These are phyloP conservation scores for Lydus trimaculatus DNA, from an alignment of 2,888 invertebrate species.

Conservation along the genomic window DNA sequence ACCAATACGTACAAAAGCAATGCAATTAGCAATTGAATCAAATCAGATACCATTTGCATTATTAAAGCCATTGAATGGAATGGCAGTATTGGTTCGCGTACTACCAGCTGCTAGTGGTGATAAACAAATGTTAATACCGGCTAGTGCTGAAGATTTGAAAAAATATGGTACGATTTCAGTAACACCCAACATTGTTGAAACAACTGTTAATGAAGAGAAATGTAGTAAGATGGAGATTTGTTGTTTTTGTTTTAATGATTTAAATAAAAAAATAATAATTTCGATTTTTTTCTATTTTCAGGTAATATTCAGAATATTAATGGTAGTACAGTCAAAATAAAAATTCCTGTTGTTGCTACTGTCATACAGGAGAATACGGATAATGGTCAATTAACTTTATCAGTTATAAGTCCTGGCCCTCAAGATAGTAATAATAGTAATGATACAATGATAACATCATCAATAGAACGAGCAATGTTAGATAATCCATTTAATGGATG, in stretches of 20 bases:
- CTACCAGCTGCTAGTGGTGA: slow-evolving; percentile 63
- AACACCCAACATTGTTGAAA: slow-evolving; percentile 39
- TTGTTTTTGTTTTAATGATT: not conserved
- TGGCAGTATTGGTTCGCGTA: slow-evolving; percentile 74
- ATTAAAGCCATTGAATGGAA: slow-evolving; percentile 70
- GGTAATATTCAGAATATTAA: slow-evolving; percentile 33
- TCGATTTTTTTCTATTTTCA: slow-evolving; percentile 17
- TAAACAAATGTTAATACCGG: slow-evolving; percentile 74
- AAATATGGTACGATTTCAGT: slow-evolving; percentile 69
- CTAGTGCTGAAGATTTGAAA: slow-evolving; percentile 74
- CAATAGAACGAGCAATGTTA: slow-evolving; percentile 3
- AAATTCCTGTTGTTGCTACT: slow-evolving; percentile 60
- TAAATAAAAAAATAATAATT: too few relatives aligned
- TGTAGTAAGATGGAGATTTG: not conserved
- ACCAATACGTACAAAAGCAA: slow-evolving; percentile 74
- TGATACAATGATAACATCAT: not conserved
- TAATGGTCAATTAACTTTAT: slow-evolving; percentile 55
- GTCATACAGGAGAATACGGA: slow-evolving; percentile 56
- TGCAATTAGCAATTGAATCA: slow-evolving; percentile 69
- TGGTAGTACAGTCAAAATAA: slow-evolving; percentile 57
- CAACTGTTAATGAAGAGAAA: slow-evolving; percentile 16
- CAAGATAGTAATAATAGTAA: slow-evolving; percentile 37
- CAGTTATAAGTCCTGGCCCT: slow-evolving; percentile 57
- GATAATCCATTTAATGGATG: not conserved
- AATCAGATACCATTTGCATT: slow-evolving; percentile 76